These are phyloP conservation scores for Pollicipes pollicipes DNA, from an alignment of 1,140 invertebrate genomes.

Conservation along the genomic window DNA sequence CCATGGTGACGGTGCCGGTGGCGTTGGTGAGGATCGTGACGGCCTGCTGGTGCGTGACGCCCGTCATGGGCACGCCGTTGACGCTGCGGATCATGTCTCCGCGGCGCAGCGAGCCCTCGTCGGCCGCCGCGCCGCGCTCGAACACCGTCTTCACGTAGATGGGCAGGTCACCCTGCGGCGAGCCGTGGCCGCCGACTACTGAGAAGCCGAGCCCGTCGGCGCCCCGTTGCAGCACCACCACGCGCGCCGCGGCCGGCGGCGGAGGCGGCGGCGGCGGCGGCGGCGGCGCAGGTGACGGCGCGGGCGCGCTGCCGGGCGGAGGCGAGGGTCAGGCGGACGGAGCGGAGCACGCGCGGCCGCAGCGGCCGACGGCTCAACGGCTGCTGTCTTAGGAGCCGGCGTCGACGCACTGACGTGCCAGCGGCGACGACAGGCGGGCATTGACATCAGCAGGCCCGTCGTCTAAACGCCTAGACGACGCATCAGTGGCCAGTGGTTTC, in stretches of 20 bases:
- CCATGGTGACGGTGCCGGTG: constrained; percentile 35
- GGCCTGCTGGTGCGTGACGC: constrained; percentile 40
- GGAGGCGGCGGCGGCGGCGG: constrained; percentile 16
- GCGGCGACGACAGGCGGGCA: too few relatives aligned
- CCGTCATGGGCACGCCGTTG: constrained; percentile 34
- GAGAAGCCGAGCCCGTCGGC: constrained; percentile 57
- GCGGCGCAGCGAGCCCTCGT: constrained; percentile 40
- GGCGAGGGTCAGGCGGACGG: constrained; percentile 9
- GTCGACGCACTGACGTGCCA: too few relatives aligned
- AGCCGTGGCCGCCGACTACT: constrained; percentile 58
- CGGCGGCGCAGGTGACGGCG: constrained; percentile 18
- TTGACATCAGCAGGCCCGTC: too few relatives aligned
- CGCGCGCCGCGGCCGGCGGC: constrained; percentile 18
- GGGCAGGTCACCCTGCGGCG: constrained; percentile 53
- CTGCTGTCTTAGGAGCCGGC: too few relatives aligned
- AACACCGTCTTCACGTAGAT: constrained; percentile 71
- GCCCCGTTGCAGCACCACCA: constrained; percentile 46
- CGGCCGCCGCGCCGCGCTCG: constrained; percentile 49
- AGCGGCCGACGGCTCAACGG: too few relatives aligned
- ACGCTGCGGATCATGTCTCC: constrained; percentile 42
- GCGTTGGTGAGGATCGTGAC: constrained; percentile 39
- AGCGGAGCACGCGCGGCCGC: too few relatives aligned
- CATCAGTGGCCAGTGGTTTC: too few relatives aligned
- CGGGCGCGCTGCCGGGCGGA: constrained; percentile 12
- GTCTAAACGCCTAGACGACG: too few relatives aligned